phyloP scores from a whole-genome alignment of 2,797 vertebrate species.

The Rhyacichthys aspro region DNA sequence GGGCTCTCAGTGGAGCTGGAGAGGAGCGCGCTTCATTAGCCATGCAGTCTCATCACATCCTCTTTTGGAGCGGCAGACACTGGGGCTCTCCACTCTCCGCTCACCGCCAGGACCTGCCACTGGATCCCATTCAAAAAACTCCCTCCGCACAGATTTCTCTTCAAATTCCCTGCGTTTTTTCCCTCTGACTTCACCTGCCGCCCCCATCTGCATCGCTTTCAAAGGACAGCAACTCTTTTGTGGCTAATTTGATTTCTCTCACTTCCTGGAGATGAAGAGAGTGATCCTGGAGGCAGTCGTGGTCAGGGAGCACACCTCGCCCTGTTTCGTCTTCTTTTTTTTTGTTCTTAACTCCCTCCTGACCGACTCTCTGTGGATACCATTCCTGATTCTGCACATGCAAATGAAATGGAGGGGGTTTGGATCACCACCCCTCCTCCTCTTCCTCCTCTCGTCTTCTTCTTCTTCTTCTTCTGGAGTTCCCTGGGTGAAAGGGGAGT shows the following conservation, averaged over 20 bases:
- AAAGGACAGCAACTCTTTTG: slow-evolving; percentile 66
- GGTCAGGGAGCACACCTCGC: slow-evolving; percentile 50
- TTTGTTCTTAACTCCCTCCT: slow-evolving; percentile 49
- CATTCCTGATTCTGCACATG: slow-evolving; percentile 75
- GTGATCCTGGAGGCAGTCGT: slow-evolving; percentile 42
- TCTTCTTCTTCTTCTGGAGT: slow-evolving; percentile 53
- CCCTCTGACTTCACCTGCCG: slow-evolving; percentile 36
- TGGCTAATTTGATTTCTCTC: slow-evolving; percentile 68
- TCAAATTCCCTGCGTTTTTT: slow-evolving; percentile 15
- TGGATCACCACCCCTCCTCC: slow-evolving; percentile 44
- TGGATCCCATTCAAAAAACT: slow-evolving; percentile 87
- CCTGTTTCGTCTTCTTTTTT: slow-evolving; percentile 30
- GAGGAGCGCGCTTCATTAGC: slow-evolving; percentile 87
- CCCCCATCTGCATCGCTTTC: slow-evolving; percentile 19
- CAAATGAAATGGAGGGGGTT: slow-evolving; percentile 67
- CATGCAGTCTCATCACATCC: slow-evolving; percentile 92
- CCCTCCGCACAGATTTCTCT: slow-evolving; percentile 26
- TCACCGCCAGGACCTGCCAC: slow-evolving; percentile 80
- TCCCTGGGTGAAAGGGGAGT: slow-evolving; percentile 62
- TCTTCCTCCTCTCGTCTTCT: slow-evolving; percentile 27
- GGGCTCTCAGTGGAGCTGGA: slow-evolving; percentile 91
- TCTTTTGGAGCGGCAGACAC: slow-evolving; percentile 86
- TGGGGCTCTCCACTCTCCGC: slow-evolving; percentile 71
- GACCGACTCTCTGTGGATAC: slow-evolving; percentile 72
- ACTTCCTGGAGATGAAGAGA: slow-evolving; percentile 49